These are phyloP conservation scores for Diorhabda elongata DNA, from an alignment of 1,140 invertebrate species.

Conservation along the genomic window DNA sequence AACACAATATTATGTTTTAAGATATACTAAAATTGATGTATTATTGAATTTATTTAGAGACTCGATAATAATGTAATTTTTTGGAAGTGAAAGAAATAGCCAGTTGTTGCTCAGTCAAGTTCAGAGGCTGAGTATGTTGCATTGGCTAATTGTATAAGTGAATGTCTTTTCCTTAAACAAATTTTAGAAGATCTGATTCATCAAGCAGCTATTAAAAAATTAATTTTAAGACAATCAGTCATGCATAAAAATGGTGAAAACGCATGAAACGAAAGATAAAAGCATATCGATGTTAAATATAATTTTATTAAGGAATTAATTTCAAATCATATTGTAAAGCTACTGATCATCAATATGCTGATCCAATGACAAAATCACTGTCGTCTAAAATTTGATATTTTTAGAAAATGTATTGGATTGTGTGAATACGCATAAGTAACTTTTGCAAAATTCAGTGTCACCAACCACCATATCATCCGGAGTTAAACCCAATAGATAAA, in stretches of 20 bases:
- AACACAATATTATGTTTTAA: no score
- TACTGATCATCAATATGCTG: no score
- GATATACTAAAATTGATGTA: no score
- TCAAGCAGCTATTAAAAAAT: neutral
- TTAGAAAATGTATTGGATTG: no score
- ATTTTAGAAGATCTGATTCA: neutral
- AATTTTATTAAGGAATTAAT: slow-evolving; percentile 9
- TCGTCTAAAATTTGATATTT: no score
- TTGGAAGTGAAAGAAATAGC: neutral
- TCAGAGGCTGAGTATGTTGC: slow-evolving; percentile 3
- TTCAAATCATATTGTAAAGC: no score
- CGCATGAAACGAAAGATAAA: slow-evolving; percentile 5
- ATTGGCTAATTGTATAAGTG: slow-evolving; percentile 3
- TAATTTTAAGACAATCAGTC: slow-evolving; percentile 7
- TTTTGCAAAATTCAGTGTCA: no score
- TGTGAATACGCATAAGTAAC: no score
- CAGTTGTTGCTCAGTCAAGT: slow-evolving; percentile 9
- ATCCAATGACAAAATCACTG: no score
- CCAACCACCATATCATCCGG: no score
- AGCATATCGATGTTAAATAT: slow-evolving; percentile 2
- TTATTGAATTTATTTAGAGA: neutral
- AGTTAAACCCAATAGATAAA: no score
- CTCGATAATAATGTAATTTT: neutral
- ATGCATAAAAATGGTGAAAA: slow-evolving; percentile 10
- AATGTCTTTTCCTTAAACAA: slow-evolving; percentile 2